phyloP scores from a whole-genome alignment of 2,888 invertebrate species.

The Rhopalosiphum nymphaeae region DNA sequence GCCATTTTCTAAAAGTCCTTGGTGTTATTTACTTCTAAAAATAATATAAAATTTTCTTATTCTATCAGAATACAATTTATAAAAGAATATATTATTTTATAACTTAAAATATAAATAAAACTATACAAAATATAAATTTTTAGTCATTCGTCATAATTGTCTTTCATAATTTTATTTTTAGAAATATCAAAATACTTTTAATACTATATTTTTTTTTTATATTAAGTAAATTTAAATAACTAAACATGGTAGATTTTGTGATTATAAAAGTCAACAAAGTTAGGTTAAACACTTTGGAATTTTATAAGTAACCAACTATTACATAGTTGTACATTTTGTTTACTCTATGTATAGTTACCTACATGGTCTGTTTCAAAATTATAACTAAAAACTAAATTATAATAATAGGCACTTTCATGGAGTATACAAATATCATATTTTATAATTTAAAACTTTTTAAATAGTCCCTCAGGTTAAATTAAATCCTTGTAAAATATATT shows the following conservation, averaged over 20 bases:
- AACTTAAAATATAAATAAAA: background rate
- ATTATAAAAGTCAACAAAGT: background rate
- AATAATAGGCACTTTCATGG: background rate
- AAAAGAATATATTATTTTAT: background rate
- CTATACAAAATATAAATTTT: background rate
- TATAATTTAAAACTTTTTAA: constrained; percentile 5
- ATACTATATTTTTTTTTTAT: background rate
- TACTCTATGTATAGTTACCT: background rate
- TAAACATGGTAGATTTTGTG: background rate
- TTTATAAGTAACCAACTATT: background rate
- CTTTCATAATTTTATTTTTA: background rate
- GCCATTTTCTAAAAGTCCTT: background rate
- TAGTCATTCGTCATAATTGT: background rate
- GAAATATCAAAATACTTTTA: background rate
- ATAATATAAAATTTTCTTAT: background rate
- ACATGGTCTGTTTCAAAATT: background rate
- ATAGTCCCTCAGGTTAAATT: background rate
- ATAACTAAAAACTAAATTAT: background rate
- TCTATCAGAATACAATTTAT: background rate
- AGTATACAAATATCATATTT: background rate
- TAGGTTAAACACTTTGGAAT: background rate
- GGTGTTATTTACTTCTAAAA: background rate
- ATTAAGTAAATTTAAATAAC: background rate
- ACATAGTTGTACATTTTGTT: background rate
- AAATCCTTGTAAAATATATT: background rate